phyloP scores from a whole-genome alignment of 2,113 vertebrate species.

The Dunckerocampus dactyliophorus region DNA sequence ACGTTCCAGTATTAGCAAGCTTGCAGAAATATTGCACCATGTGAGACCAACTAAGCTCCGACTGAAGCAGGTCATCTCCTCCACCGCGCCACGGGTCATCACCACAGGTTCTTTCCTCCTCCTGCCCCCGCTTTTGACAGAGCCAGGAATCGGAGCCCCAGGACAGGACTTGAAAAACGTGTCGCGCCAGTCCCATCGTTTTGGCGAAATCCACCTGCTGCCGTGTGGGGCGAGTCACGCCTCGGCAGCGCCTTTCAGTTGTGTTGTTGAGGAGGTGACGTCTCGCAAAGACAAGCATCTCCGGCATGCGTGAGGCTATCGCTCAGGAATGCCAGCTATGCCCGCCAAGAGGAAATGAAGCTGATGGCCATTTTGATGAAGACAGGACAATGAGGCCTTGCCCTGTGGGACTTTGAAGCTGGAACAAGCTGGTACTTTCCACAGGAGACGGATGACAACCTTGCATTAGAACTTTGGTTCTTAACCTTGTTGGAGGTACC shows the following conservation, averaged over 20 bases:
- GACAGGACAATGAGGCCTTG: not conserved
- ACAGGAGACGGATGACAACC: not conserved
- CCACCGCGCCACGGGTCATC: too few relatives aligned
- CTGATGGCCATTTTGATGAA: slow-evolving; percentile 15
- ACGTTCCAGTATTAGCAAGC: too few relatives aligned
- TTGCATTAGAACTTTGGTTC: too few relatives aligned
- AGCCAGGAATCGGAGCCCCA: slow-evolving; percentile 32
- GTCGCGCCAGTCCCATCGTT: slow-evolving; percentile 53
- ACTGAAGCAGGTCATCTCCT: too few relatives aligned
- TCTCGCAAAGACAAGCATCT: slow-evolving; percentile 34
- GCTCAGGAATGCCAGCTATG: slow-evolving; percentile 59
- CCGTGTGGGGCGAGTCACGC: slow-evolving; percentile 34
- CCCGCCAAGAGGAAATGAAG: slow-evolving; percentile 15
- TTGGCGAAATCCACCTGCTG: slow-evolving; percentile 36
- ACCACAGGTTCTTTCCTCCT: too few relatives aligned
- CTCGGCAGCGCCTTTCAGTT: slow-evolving; percentile 25
- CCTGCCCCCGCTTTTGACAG: slow-evolving; percentile 11
- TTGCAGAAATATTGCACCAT: too few relatives aligned
- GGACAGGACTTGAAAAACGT: slow-evolving; percentile 66
- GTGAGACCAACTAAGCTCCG: too few relatives aligned
- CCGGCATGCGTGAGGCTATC: slow-evolving; percentile 44
- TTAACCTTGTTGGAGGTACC: too few relatives aligned
- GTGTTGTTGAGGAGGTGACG: slow-evolving; percentile 28
- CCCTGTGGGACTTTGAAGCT: not conserved
- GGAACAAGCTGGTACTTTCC: not conserved